Base-by-base conservation (phyloP, 2,888 invertebrate species). In the Drosophila flavopinicola region DNA sequence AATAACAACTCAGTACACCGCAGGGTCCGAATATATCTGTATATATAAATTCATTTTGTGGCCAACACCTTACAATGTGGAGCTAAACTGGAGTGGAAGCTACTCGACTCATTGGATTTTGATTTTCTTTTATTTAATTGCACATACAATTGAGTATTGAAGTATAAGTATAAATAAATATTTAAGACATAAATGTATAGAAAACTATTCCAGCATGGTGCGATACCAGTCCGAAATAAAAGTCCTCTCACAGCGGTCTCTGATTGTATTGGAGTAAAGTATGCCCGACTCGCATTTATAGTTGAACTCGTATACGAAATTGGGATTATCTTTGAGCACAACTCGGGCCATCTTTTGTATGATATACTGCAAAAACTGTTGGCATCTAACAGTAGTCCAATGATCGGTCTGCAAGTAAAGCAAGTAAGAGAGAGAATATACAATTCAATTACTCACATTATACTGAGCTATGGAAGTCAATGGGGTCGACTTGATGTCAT, bases 1-100 rank as follows among this genome's bases (percentile, higher is more conserved):
- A 33, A 37, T 17, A 70, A 64, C 47, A 72, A 48, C 47, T 41
- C 48, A 44, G 48, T 44, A 54, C n/a, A 73, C 52, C 68, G 42
- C 48, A 52, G 68, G 74, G 61, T 56, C 74, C 72, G 35, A 24
- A 9, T 44, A n/a, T 44, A 6, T 27, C 1, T 32, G 10, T 17
- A 37, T 37, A 51, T 27, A 3, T 6, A 27, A 33, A 24, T 51
- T 24, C 29, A 23, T 30, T 32, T 9, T 24, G n/a, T n/a, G n/a
- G 37, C 15, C 60, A 47, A 47, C 61, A 59, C 49, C 44, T 49
- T 33, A 3, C 3, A 13, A 17, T 32, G 27, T 15, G 15, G 5
- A 24, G 9, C 20, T 42, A 30, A 41, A 20, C 30, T 17, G 24
- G 41, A 30, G 38, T 47, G 37, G 0, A 2, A 1, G 1, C 25